Conservation (phyloP, 2,888 invertebrate species). For the Cyrtodaria siliqua region DNA sequence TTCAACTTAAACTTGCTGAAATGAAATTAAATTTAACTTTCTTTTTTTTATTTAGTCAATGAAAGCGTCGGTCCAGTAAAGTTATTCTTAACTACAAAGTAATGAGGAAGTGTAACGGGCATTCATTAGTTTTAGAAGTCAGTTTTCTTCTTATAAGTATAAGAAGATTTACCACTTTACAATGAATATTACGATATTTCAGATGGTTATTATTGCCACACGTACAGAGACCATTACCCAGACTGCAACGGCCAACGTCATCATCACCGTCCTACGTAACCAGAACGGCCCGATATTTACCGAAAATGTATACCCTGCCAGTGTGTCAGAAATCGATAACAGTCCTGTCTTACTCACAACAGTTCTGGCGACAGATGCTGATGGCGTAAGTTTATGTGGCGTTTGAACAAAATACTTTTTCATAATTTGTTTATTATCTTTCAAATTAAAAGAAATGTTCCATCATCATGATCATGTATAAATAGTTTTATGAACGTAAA, state of each 20-base stretch:
- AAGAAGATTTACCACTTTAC: neutral
- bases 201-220: conserved; percentile 52
- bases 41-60: too few relatives aligned
- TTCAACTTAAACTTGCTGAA: too few relatives aligned
- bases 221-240: conserved; percentile 34
- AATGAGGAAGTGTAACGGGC: too few relatives aligned
- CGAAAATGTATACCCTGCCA: conserved; percentile 35
- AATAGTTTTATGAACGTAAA: too few relatives aligned
- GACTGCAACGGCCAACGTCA: conserved; percentile 70
- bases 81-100: too few relatives aligned
- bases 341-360: conserved; percentile 18
- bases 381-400: conserved; percentile 64
- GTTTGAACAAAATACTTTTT: too few relatives aligned
- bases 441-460: too few relatives aligned
- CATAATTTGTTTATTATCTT: too few relatives aligned
- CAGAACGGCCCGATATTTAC: conserved; percentile 70
- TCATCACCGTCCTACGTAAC: conserved; percentile 75
- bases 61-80: too few relatives aligned
- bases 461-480: too few relatives aligned
- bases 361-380: conserved; percentile 68
- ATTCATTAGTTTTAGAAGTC: too few relatives aligned
- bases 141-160: neutral
- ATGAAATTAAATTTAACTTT: too few relatives aligned
- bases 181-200: neutral
- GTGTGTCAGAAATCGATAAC: conserved; percentile 41